Conservation (phyloP, 2,888 invertebrate species). For the Oligia latruncula region DNA sequence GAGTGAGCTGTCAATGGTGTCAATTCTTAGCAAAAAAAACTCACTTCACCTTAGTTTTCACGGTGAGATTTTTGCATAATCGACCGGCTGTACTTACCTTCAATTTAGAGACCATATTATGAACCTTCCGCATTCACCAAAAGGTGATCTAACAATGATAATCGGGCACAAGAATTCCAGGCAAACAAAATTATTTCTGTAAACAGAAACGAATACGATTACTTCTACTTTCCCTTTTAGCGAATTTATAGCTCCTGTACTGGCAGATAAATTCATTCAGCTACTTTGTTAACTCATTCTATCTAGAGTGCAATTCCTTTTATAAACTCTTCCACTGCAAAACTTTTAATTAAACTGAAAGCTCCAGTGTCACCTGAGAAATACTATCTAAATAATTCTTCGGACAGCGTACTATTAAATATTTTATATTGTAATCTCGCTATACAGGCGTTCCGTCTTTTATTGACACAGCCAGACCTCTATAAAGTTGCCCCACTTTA, state of each 20-base stretch:
- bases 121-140: too few species aligned
- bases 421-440: constrained; percentile 79
- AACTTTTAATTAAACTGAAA: constrained; percentile 63
- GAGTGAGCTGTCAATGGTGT: too few species aligned
- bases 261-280: constrained; percentile 19
- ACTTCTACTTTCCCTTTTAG: not conserved
- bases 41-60: too few species aligned
- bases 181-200: not conserved
- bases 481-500: constrained; percentile 79
- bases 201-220: not conserved
- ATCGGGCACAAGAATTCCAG: not conserved
- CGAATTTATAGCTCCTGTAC: not conserved
- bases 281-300: constrained; percentile 25
- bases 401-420: constrained; percentile 75
- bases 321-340: constrained; percentile 25
- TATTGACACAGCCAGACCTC: constrained; percentile 74
- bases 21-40: too few species aligned
- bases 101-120: too few species aligned
- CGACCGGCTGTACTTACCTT: too few species aligned
- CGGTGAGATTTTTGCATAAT: too few species aligned
- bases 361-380: constrained; percentile 57
- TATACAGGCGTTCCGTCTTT: constrained; percentile 68
- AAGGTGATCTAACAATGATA: too few species aligned
- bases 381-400: constrained; percentile 63
- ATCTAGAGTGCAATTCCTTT: constrained; percentile 39